Evolutionary conservation across 2,888 invertebrate genomes (phyloP).

Genomic region (Coelinius sp.): DNA sequence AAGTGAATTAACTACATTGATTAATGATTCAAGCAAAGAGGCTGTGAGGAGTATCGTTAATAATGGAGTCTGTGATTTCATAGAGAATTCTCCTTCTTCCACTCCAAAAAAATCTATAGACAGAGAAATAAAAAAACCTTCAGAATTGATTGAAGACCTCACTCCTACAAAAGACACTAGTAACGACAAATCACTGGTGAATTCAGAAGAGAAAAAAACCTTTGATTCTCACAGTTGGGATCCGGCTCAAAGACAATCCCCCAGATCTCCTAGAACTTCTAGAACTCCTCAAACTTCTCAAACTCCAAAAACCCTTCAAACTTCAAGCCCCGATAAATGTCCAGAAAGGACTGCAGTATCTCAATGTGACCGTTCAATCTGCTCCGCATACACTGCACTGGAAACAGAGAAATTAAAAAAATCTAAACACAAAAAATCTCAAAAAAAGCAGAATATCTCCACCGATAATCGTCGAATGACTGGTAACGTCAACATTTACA

Average conservation of each 20-base stretch:
- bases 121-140: neutral
- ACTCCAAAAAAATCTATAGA: conserved; percentile 5
- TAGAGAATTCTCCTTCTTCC: conserved; percentile 23
- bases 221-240: conserved; percentile 38
- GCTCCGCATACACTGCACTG: conserved; percentile 1
- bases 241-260: neutral
- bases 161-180: neutral
- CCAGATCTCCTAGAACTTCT: neutral
- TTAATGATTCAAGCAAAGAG: conserved; percentile 57
- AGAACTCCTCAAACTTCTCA: neutral
- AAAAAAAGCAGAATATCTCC: conserved; percentile 16
- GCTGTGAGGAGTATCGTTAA: conserved; percentile 54
- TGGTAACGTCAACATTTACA: conserved; percentile 63
- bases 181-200: neutral
- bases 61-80: conserved; percentile 42
- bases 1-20: conserved; percentile 50
- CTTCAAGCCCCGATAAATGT: neutral
- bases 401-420: conserved; percentile 16
- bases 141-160: neutral
- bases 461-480: conserved; percentile 60
- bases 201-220: conserved; percentile 24
- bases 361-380: conserved; percentile 20
- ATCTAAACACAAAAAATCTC: neutral
- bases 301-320: conserved; percentile 13
- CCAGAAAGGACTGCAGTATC: neutral